Percentiles rank a stretch among this genome's conserved stretches.
Conservation (phyloP, 2,797 vertebrate genomes). For the Anabas testudineus region DNA sequence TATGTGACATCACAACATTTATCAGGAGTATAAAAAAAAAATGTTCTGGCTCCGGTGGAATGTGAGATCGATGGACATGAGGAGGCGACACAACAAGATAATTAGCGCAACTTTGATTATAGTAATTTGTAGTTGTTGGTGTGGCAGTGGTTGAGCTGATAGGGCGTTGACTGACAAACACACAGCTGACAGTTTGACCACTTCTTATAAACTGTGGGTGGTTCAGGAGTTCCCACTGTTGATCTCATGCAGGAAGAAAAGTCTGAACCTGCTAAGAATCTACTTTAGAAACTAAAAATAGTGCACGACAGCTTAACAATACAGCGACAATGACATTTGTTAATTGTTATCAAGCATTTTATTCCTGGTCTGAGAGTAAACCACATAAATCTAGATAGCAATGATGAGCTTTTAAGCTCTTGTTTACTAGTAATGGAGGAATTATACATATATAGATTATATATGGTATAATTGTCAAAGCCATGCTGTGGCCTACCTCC, state of each 20-base stretch:
- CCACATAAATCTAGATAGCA: neutral
- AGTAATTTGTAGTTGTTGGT: slow-evolving; percentile 51
- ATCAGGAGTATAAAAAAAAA: slow-evolving; percentile 59
- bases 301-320: slow-evolving; percentile 22
- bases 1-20: slow-evolving; percentile 52
- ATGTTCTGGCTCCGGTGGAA: slow-evolving; percentile 48
- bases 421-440: too few relatives aligned
- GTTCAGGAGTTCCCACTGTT: slow-evolving; percentile 50
- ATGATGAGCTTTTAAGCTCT: neutral
- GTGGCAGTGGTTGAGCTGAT: slow-evolving; percentile 30
- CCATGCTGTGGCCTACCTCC: too few relatives aligned
- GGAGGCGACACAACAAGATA: slow-evolving; percentile 47
- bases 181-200: slow-evolving; percentile 49
- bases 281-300: slow-evolving; percentile 46
- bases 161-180: slow-evolving; percentile 57
- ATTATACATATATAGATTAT: too few relatives aligned
- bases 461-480: too few relatives aligned
- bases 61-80: slow-evolving; percentile 54
- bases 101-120: slow-evolving; percentile 64
- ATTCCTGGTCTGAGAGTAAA: slow-evolving; percentile 9
- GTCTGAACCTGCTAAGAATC: slow-evolving; percentile 44
- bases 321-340: slow-evolving; percentile 40
- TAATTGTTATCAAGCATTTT: slow-evolving; percentile 24
- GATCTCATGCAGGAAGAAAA: slow-evolving; percentile 35
- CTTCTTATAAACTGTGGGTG: slow-evolving; percentile 65